These are phyloP conservation scores for Nasonia oneida DNA, from an alignment of 2,888 invertebrate genomes.

Conservation along the genomic window DNA sequence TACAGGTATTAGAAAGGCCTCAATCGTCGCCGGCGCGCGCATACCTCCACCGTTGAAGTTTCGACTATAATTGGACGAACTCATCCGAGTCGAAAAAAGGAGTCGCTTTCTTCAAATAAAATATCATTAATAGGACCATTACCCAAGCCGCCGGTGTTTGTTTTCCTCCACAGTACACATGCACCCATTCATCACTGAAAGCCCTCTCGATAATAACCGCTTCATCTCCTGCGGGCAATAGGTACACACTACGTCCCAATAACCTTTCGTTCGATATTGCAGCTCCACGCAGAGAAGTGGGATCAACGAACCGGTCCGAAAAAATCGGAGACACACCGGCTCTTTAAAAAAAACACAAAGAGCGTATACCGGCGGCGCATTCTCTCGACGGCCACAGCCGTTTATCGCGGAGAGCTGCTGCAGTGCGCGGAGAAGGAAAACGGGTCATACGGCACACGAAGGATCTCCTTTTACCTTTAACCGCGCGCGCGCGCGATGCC, in stretches of 20 bases:
- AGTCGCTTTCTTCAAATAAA: conserved; percentile 20
- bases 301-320: not conserved
- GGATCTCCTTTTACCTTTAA: conserved; percentile 49
- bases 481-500: not conserved
- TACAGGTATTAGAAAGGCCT: not conserved
- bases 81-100: not conserved
- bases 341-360: not conserved
- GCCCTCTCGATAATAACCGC: not conserved
- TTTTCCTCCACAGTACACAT: not conserved
- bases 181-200: not conserved
- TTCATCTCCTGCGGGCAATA: not conserved
- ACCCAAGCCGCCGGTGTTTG: conserved; percentile 6
- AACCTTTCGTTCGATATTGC: not conserved
- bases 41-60: not conserved
- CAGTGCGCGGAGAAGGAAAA: conserved; percentile 25
- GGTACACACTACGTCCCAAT: not conserved
- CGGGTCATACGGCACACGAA: conserved; percentile 44
- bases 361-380: not conserved
- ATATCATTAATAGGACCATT: conserved; percentile 10
- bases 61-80: not conserved
- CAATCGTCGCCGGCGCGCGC: not conserved
- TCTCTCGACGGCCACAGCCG: not conserved
- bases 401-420: not conserved
- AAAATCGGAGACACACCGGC: conserved; percentile 7
- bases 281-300: not conserved